These are phyloP conservation scores for Poeciliopsis turrubarensis DNA, from an alignment of 2,113 vertebrate genomes.

Conservation along the genomic window DNA sequence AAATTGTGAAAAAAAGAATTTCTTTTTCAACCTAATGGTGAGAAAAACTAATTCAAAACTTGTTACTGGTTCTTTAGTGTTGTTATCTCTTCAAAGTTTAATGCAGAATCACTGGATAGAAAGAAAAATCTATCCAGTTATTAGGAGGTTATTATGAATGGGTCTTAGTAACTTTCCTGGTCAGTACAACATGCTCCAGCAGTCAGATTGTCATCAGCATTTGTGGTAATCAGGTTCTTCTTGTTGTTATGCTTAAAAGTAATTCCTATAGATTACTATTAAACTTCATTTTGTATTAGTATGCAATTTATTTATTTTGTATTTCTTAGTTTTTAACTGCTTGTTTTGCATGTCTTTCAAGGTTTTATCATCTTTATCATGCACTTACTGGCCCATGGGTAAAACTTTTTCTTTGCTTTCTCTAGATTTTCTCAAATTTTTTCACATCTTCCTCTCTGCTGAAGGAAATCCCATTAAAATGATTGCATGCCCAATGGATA, in stretches of 20 bases:
- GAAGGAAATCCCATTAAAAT: background rate
- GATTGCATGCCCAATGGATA: constrained; percentile 8
- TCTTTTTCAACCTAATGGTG: background rate
- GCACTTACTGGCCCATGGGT: background rate
- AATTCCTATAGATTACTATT: no score
- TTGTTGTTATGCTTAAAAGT: no score
- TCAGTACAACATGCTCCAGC: no score
- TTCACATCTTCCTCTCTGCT: background rate
- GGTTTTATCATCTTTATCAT: background rate
- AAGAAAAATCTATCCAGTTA: no score
- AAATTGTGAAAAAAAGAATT: background rate
- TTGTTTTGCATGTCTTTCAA: background rate
- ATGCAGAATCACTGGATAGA: no score
- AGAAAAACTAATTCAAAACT: background rate
- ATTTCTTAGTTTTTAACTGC: background rate
- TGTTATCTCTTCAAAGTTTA: no score
- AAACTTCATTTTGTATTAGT: no score
- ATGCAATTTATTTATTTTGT: background rate
- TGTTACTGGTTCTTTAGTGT: background rate
- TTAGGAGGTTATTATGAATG: no score
- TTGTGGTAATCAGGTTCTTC: no score
- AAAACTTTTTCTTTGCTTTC: background rate
- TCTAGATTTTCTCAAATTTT: background rate
- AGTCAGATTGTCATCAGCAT: no score
- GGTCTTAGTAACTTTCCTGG: no score